Percentiles rank a stretch among this genome's conserved stretches.
Conservation (phyloP, 2,797 vertebrate genomes). For the Acipenser ruthenus region DNA sequence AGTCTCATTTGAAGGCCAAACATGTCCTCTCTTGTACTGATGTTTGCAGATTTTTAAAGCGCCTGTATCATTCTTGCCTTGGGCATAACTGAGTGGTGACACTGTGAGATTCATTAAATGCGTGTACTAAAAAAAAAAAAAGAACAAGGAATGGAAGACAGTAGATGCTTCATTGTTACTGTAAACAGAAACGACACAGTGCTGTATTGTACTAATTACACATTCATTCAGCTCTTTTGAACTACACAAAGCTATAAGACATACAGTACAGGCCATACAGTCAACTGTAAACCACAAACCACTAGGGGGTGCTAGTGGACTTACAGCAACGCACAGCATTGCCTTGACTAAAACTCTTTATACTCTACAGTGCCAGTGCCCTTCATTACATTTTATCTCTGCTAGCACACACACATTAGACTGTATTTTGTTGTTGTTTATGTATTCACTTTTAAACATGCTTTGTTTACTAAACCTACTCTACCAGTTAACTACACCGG, state of each 20-base stretch:
- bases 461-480: too few species aligned
- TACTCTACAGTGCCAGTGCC: too few species aligned
- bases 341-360: too few species aligned
- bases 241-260: too few species aligned
- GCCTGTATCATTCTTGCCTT: slow-evolving; percentile 49
- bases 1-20: slow-evolving; percentile 57
- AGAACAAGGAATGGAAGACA: slow-evolving; percentile 12
- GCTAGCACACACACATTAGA: neutral
- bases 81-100: slow-evolving; percentile 71
- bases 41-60: slow-evolving; percentile 78
- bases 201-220: neutral
- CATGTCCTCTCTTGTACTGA: slow-evolving; percentile 61
- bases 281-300: too few species aligned
- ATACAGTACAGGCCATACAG: too few species aligned
- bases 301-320: too few species aligned
- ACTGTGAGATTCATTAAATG: slow-evolving; percentile 70
- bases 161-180: neutral
- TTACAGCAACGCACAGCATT: too few species aligned
- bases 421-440: neutral
- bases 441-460: neutral
- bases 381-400: too few species aligned
- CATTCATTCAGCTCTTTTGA: too few species aligned
- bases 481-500: too few species aligned
- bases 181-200: neutral
- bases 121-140: slow-evolving; percentile 48